Base-by-base conservation (phyloP, 2,113 vertebrate genomes). In the Toxotes jaculatrix region DNA sequence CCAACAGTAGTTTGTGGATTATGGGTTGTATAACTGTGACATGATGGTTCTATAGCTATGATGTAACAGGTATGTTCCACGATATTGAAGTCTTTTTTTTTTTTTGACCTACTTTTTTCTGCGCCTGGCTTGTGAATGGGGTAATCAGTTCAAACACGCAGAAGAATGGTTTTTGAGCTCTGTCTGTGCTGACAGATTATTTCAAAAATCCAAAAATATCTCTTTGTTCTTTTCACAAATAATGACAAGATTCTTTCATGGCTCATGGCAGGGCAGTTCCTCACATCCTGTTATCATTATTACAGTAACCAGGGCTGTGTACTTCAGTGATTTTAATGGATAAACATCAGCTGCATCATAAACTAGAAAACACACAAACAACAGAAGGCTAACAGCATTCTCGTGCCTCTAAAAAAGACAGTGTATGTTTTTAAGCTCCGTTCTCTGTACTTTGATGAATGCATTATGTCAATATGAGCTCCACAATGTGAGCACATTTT, bases 1-100 rank as follows among this genome's bases (percentile, higher is more conserved):
- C 80, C 59, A 83, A 88, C 79, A 88, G 77, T 85, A 59, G 66
- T 87, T 83, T 71, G 36, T 60, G 87, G 92, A 94, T 95, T 91
- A 92, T 51, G 49, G 65, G 51, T 92, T 93, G 82, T 86, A 71
- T 92, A 92, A 92, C 51, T 45, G 34, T 59, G 78, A 74, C 87
- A 85, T 10, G 5, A 71, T 70, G 49, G n/a, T 45, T 80, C 11
- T 43, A 1, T 68, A 11, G 27, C 21, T 21, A 3, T 87, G 89
- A 91, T 79, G 84, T 83, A 91, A 92, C 77, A 5, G 8, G 73
- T 69, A 65, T 59, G 61, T 78, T 55, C 45, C 38, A 59, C 23
- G 6, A 49, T 70, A 36, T 47, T 51, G 45, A 64, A 60, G 79
- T 49, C 70, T 27, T 27, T 27, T 27, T 16, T 42, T 63, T 42